phyloP scores from a whole-genome alignment of 1,140 invertebrate species.

The Rhysida immarginata region DNA sequence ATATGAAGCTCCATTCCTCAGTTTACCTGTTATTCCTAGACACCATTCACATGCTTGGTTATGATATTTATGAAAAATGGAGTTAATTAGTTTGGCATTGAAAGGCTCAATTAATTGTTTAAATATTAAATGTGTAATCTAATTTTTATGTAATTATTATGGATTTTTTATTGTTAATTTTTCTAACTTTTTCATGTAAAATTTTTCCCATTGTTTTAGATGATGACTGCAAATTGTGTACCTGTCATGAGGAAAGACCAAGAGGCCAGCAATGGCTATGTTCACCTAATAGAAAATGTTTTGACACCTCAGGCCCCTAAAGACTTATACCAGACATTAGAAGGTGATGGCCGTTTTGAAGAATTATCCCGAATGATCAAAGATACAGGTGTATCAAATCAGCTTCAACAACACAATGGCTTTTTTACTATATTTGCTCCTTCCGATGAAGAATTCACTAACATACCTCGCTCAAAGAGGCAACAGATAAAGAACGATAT shows the following conservation, averaged over 20 bases:
- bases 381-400: conserved; percentile 28
- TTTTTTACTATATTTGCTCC: conserved; percentile 45
- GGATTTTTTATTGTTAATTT: not conserved
- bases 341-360: conserved; percentile 37
- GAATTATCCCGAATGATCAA: conserved; percentile 38
- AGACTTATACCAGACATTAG: conserved; percentile 16
- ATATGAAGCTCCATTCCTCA: too few relatives aligned
- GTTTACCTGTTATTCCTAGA: not conserved
- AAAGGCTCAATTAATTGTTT: not conserved
- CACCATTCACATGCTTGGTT: not conserved
- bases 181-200: not conserved
- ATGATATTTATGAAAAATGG: too few relatives aligned
- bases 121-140: not conserved
- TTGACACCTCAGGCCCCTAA: conserved; percentile 36
- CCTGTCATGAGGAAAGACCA: conserved; percentile 36
- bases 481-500: conserved; percentile 27
- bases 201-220: conserved; percentile 23
- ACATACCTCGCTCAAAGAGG: conserved; percentile 28
- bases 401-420: conserved; percentile 23
- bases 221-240: conserved; percentile 39
- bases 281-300: conserved; percentile 48
- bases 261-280: conserved; percentile 47
- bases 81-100: too few relatives aligned
- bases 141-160: not conserved
- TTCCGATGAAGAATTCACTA: conserved; percentile 42